Percentiles rank a stretch among this genome's conserved stretches.
Conservation (phyloP, 2,797 vertebrate species). For the Danio aesculapii region DNA sequence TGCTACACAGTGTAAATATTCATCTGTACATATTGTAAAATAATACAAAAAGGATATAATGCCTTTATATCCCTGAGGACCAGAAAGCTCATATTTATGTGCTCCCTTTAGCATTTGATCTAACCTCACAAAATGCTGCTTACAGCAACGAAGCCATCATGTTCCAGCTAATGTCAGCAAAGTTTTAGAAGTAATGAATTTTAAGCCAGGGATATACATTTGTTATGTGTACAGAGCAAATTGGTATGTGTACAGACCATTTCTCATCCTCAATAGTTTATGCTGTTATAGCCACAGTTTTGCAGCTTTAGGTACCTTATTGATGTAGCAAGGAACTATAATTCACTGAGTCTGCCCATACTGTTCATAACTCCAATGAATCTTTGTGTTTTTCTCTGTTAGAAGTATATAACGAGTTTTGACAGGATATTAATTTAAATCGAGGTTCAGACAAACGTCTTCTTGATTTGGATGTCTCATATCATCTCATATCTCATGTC, state of each 20-base stretch:
- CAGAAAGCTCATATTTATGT: conserved; percentile 9
- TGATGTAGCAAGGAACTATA: neutral
- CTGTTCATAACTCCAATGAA: neutral
- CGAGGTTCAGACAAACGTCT: neutral
- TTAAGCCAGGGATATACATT: neutral
- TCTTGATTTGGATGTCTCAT: neutral
- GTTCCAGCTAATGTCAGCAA: neutral
- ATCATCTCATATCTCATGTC: conserved; percentile 35
- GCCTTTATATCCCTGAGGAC: conserved; percentile 21
- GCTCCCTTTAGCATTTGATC: conserved; percentile 3
- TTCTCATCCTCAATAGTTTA: conserved; percentile 8
- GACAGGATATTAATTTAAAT: neutral
- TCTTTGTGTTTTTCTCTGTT: neutral
- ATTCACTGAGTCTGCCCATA: neutral
- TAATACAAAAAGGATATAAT: conserved; percentile 8
- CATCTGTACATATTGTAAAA: conserved; percentile 13
- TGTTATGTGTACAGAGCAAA: conserved; percentile 7
- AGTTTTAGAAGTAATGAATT: neutral
- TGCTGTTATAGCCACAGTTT: neutral
- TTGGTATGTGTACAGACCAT: neutral
- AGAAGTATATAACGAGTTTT: neutral
- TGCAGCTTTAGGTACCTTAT: neutral
- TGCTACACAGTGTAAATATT: neutral
- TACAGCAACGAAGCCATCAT: conserved; percentile 8
- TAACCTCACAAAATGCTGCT: conserved; percentile 16